Conservation (phyloP, 1,140 invertebrate genomes). For the Drosophila grimshawi region DNA sequence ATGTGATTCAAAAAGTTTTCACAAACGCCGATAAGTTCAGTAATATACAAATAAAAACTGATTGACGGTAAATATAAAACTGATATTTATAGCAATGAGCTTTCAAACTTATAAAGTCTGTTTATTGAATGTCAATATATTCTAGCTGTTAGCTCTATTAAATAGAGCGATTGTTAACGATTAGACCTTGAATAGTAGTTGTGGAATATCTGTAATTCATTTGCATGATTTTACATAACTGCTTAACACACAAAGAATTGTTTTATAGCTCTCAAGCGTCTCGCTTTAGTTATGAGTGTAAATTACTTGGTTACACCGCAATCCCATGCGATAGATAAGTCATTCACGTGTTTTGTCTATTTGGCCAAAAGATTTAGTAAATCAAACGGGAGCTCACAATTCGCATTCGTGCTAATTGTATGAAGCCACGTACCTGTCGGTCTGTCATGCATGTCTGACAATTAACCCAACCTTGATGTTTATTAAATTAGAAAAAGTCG, state of each 20-base stretch:
- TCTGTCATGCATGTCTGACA: slow-evolving; percentile 5
- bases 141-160: neutral
- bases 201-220: slow-evolving; percentile 1
- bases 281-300: slow-evolving; percentile 17
- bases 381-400: neutral
- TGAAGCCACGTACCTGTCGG: neutral
- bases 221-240: slow-evolving; percentile 24
- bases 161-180: too few relatives aligned
- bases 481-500: slow-evolving; percentile 60
- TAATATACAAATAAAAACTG: slow-evolving; percentile 5
- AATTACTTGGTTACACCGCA: slow-evolving; percentile 38
- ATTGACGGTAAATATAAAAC: neutral
- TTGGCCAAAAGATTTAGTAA: slow-evolving; percentile 8
- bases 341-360: neutral
- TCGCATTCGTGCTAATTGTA: neutral
- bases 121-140: slow-evolving; percentile 2
- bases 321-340: neutral
- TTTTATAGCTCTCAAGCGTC: neutral
- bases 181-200: neutral
- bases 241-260: slow-evolving; percentile 22
- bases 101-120: neutral
- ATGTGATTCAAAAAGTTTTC: slow-evolving; percentile 11
- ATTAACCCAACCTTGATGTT: slow-evolving; percentile 57
- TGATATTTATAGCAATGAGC: neutral
- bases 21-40: slow-evolving; percentile 1